Base-by-base conservation (phyloP, 2,797 vertebrate genomes). In the Lacerta bilineata region DNA sequence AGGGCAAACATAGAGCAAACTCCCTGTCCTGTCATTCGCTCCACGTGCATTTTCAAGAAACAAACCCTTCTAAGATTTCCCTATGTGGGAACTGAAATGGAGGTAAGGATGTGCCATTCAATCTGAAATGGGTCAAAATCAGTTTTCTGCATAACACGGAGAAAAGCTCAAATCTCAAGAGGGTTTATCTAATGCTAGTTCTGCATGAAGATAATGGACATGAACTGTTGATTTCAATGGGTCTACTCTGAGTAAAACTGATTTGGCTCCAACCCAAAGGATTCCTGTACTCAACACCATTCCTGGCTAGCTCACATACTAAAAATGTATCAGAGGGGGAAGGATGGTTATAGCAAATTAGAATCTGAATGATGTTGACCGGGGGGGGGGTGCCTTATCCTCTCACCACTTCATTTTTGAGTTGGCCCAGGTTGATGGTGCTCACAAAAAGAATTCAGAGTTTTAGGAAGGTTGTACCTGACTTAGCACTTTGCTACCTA, bases 1-100 rank as follows among this genome's bases (percentile, higher is more conserved):
- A 11, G 43, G 50, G 50, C 77, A 55, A 2, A 27, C 2, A 0
- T 5, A 55, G 0, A 0, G 71, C 23, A 36, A 23, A 33, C 25
- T 41, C 74, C 36, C 29, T 59, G 7, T 76, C 27, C 17, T 17
- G 41, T 33, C 23, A 36, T 5, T 27, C 3, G 13, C 3, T 61
- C 23, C 76, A 33, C 11, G 46, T 5, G 2, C 10, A 18, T 87
- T 0, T 36, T 80, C 46, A 39, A 71, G 41, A 69, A 50, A 74
- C 85, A 25, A 2, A 25, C 33, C 41, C 64, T 29, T 29, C n/a
- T 17, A 1, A 1, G 9, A 39, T 59, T 27, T 50, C 68, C 77
- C 43, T 4, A 2, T 27, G 25, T 20, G 78, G 78, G 79, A 87
- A 15, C 43, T 3, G 9, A 80, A 81, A 61, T 27, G 8, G 36